These are phyloP conservation scores for Platycnemis pennipes DNA, from an alignment of 2,888 invertebrate genomes.

Conservation along the genomic window DNA sequence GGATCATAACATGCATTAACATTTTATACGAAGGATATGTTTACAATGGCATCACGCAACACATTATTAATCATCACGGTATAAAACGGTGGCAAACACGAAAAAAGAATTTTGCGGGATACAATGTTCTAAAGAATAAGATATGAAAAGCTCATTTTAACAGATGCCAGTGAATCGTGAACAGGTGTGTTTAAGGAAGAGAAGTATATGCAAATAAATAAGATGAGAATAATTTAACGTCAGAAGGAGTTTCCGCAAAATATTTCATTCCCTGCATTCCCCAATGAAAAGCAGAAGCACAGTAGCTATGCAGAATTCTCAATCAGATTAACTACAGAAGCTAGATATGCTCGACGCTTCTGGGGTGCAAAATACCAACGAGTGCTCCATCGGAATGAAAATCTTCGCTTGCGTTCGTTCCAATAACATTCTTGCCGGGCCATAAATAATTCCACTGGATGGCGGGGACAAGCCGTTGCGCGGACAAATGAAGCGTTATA, in stretches of 20 bases:
- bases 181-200: background rate
- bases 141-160: background rate
- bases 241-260: background rate
- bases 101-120: background rate
- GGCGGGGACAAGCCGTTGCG: background rate
- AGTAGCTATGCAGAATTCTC: background rate
- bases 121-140: background rate
- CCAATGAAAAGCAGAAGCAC: background rate
- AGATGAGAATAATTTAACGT: background rate
- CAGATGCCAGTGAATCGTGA: background rate
- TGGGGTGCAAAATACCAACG: background rate
- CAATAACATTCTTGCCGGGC: background rate
- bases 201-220: background rate
- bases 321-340: too few relatives aligned
- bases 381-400: background rate
- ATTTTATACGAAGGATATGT: background rate
- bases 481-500: slow-evolving; percentile 24
- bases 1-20: background rate
- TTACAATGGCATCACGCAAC: background rate
- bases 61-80: background rate
- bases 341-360: background rate
- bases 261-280: background rate
- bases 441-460: slow-evolving; percentile 14
- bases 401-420: background rate
- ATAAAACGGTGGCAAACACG: background rate